Conservation (phyloP, 2,888 invertebrate genomes). For the Neoaliturus tenellus region DNA sequence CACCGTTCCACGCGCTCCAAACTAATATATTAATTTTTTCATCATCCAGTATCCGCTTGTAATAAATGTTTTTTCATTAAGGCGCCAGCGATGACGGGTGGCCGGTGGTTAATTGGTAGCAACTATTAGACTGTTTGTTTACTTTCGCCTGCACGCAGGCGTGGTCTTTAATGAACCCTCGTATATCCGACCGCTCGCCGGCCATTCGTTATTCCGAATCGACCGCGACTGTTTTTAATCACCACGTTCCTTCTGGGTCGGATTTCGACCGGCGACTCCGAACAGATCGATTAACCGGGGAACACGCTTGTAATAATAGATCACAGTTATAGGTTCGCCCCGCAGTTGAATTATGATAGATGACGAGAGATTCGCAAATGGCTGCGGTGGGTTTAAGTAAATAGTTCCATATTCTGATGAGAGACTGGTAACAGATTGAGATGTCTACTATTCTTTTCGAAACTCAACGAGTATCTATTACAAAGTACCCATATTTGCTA, state of each 20-base stretch:
- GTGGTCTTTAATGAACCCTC: conserved; percentile 10
- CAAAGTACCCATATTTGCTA: no score
- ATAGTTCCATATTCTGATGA: no score
- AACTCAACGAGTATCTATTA: no score
- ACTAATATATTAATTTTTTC: conserved; percentile 50
- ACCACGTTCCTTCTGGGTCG: neutral
- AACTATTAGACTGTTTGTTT: conserved; percentile 45
- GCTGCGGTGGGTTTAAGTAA: no score
- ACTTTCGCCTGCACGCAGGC: conserved; percentile 29
- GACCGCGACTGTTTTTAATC: conserved; percentile 17
- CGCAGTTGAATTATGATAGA: neutral
- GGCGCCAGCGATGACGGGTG: conserved; percentile 23
- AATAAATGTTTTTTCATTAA: conserved; percentile 53
- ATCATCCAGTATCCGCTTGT: conserved; percentile 47
- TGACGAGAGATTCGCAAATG: no score
- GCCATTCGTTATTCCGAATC: conserved; percentile 32
- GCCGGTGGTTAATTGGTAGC: conserved; percentile 42
- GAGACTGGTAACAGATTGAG: no score
- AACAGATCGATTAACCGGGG: neutral
- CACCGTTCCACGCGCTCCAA: conserved; percentile 48
- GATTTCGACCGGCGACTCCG: neutral
- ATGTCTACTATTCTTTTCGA: no score
- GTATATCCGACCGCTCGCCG: neutral
- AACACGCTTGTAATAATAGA: neutral
- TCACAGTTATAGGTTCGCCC: neutral